Evolutionary conservation across 2,888 invertebrate species (phyloP).

Genomic region (Heliothis peltigera): DNA sequence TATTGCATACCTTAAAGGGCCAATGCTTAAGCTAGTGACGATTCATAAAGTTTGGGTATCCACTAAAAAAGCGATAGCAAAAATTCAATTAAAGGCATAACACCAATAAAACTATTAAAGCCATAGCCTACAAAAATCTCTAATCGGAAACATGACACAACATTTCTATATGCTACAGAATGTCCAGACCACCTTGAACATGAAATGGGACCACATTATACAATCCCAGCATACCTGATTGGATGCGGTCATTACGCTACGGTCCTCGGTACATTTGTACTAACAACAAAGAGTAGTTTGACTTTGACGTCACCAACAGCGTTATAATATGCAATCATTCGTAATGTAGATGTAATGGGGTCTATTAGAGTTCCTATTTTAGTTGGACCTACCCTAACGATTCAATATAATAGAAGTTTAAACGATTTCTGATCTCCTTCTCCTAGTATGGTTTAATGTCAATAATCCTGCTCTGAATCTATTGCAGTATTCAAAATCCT

Average conservation of each 20-base stretch:
- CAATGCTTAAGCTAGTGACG: too few relatives aligned
- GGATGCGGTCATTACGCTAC: conserved; percentile 31
- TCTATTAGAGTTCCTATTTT: neutral
- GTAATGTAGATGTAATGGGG: neutral
- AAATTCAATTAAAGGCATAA: neutral
- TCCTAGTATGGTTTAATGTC: neutral
- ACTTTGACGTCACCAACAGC: conserved; percentile 14
- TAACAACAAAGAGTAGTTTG: conserved; percentile 53
- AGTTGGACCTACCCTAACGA: neutral
- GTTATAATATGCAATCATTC: neutral
- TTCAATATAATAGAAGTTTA: neutral
- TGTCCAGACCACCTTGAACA: conserved; percentile 25
- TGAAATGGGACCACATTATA: conserved; percentile 17
- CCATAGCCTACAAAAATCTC: neutral
- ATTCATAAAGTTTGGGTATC: neutral
- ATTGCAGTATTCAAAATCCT: neutral
- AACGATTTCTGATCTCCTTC: neutral
- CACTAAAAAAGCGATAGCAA: neutral
- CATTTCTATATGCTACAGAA: neutral
- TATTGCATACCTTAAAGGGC: too few relatives aligned
- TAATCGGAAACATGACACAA: neutral
- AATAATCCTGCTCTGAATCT: neutral
- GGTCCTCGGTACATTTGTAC: conserved; percentile 30
- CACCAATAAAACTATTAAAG: neutral
- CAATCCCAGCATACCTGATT: conserved; percentile 33